Evolutionary conservation across 1,140 invertebrate species (phyloP).

Genomic region (Aphis craccivora): DNA sequence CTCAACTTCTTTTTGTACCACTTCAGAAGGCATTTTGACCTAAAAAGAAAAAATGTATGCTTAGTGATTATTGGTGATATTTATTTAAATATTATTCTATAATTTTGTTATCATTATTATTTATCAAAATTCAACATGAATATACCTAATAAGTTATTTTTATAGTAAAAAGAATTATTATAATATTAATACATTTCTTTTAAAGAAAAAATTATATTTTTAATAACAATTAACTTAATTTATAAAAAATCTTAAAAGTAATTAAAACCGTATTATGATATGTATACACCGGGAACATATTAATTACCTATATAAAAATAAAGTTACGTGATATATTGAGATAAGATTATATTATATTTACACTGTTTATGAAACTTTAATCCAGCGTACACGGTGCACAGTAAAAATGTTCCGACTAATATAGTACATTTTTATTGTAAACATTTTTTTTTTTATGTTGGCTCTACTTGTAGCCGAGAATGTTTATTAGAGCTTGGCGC

Average conservation of each 20-base stretch:
- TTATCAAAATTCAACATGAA: not conserved
- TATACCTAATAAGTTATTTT: not conserved
- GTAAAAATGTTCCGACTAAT: not conserved
- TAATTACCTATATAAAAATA: not conserved
- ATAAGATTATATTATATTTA: not conserved
- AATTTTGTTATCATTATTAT: not conserved
- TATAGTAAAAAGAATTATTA: too few relatives aligned
- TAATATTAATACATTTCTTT: too few relatives aligned
- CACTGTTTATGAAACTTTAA: not conserved
- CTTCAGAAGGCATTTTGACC: conserved; percentile 53
- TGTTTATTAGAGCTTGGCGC: conserved; percentile 48
- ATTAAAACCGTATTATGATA: not conserved
- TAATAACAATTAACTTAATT: too few relatives aligned
- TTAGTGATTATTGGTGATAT: not conserved
- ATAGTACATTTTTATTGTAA: not conserved
- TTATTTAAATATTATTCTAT: not conserved
- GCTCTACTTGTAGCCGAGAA: not conserved
- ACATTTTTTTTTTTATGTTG: conserved; percentile 24
- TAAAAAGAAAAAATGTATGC: not conserved
- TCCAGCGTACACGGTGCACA: not conserved
- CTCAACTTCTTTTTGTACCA: conserved; percentile 34
- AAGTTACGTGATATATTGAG: not conserved
- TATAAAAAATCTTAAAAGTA: too few relatives aligned
- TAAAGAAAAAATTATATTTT: too few relatives aligned
- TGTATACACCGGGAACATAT: not conserved